Evolutionary conservation across 2,113 vertebrate species (phyloP).

Genomic region (Papio anubis): DNA sequence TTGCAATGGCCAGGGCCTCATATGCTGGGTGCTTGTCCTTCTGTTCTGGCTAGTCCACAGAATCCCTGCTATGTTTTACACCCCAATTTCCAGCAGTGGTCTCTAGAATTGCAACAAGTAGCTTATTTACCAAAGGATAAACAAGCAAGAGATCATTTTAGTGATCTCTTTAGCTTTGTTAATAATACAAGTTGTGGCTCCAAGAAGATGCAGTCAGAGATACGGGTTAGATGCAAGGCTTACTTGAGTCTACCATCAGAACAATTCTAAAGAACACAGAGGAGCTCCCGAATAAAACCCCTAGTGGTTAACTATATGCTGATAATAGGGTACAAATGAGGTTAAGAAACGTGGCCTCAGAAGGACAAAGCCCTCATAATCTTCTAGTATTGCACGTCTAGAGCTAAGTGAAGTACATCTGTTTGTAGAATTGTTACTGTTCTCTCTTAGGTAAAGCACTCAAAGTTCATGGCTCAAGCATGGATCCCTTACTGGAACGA

Average conservation of each 20-base stretch:
- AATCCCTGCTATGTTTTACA: background rate
- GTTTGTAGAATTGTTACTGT: background rate
- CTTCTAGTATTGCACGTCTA: background rate
- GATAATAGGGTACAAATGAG: background rate
- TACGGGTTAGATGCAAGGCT: background rate
- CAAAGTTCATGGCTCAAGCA: background rate
- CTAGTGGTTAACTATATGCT: background rate
- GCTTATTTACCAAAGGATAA: constrained; percentile 36
- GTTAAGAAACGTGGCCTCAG: background rate
- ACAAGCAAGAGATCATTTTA: constrained; percentile 37
- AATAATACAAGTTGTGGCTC: background rate
- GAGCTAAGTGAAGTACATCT: background rate
- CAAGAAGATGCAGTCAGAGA: background rate
- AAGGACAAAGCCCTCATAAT: background rate
- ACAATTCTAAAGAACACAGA: constrained; percentile 11
- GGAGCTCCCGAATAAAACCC: background rate
- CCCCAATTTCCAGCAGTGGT: background rate
- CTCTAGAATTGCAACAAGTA: constrained; percentile 32
- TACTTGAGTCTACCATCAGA: background rate
- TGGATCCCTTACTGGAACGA: background rate
- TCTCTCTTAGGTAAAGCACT: background rate
- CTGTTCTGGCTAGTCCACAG: background rate
- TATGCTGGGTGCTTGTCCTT: background rate
- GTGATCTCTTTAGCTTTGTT: background rate
- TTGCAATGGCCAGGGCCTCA: background rate